Conservation (phyloP, 2,797 vertebrate species). For the Gobionotothen gibberifrons region DNA sequence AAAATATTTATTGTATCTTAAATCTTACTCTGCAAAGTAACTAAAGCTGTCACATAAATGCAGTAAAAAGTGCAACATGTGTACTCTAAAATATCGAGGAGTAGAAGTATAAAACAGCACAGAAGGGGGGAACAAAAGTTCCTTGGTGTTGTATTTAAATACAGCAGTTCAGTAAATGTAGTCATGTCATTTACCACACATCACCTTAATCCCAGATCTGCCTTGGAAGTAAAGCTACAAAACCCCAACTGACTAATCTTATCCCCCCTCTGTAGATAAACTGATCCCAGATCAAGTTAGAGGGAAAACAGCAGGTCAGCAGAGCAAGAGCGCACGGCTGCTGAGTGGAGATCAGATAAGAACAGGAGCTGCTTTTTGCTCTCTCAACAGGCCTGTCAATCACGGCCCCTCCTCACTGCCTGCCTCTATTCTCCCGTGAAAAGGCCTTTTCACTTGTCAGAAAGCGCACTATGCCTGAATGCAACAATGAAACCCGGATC, state of each 20-base stretch:
- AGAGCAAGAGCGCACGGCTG: constrained; percentile 41
- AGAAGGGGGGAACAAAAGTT: neutral
- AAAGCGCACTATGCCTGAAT: constrained; percentile 49
- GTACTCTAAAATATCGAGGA: neutral
- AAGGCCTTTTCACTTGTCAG: constrained; percentile 64
- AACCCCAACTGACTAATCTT: constrained; percentile 32
- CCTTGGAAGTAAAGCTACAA: constrained; percentile 24
- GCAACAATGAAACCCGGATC: constrained; percentile 66
- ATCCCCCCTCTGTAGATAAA: constrained; percentile 27
- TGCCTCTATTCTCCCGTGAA: constrained; percentile 54
- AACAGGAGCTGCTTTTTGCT: constrained; percentile 42
- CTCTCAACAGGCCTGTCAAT: constrained; percentile 70
- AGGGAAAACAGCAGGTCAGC: constrained; percentile 63
- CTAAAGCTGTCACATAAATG: neutral
- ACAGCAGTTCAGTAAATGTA: neutral
- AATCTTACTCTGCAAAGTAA: neutral
- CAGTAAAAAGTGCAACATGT: neutral
- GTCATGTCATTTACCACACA: constrained; percentile 6
- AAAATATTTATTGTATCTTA: neutral
- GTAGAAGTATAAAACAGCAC: neutral
- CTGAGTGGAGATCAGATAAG: constrained; percentile 61
- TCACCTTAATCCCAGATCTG: constrained; percentile 15
- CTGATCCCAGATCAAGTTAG: constrained; percentile 49
- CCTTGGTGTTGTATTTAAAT: neutral
- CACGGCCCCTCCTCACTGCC: constrained; percentile 62